These are phyloP conservation scores for Tauraco hartlaubi DNA, from an alignment of 2,797 vertebrate species.

Conservation along the genomic window DNA sequence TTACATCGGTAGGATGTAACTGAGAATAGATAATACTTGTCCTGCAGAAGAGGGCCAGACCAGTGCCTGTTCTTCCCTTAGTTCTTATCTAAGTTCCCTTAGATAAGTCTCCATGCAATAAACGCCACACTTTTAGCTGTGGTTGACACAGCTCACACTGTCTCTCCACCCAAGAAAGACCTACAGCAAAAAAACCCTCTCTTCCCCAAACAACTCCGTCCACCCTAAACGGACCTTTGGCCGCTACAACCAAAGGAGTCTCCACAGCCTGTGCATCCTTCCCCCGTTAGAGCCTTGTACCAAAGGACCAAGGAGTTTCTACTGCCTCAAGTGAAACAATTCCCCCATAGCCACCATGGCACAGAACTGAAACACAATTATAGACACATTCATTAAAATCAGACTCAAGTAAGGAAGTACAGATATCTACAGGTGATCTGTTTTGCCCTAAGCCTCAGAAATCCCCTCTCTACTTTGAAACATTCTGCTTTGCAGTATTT, in stretches of 20 bases:
- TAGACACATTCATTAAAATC: not conserved
- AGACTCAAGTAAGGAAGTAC: not conserved
- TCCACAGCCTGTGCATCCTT: not conserved
- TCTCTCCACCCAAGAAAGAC: not conserved
- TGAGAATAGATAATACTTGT: not conserved
- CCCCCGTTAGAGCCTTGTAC: not conserved
- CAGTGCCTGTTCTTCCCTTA: not conserved
- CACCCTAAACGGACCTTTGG: fast-evolving
- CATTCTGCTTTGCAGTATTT: not conserved
- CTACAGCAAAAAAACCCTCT: not conserved
- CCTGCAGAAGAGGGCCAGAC: not conserved
- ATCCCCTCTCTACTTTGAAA: not conserved
- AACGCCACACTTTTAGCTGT: not conserved
- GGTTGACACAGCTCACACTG: fast-evolving
- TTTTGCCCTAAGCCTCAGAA: not conserved
- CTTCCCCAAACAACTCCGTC: not conserved
- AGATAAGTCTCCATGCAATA: not conserved
- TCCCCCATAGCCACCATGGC: not conserved
- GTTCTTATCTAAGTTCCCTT: not conserved
- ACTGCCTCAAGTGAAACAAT: not conserved
- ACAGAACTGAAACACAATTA: not conserved
- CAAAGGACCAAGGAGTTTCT: not conserved
- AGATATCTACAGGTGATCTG: not conserved
- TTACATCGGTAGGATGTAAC: not conserved
- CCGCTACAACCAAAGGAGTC: not conserved